Percentiles rank a stretch among this genome's conserved stretches.
Evolutionary conservation across 2,888 invertebrate species (phyloP).

Genomic region (Himalopsyche japonica): DNA sequence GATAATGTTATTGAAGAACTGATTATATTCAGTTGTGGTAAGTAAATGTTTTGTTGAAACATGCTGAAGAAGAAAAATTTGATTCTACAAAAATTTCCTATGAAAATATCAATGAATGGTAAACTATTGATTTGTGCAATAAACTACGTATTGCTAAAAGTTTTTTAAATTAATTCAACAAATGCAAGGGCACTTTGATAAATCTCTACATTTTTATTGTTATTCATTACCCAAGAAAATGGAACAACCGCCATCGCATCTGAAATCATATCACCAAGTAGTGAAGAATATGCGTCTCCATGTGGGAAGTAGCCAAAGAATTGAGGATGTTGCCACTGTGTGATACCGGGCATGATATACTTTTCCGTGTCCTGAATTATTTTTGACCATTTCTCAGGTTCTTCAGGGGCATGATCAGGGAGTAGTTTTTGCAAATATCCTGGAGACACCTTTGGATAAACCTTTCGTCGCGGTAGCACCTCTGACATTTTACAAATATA

Average conservation of each 20-base stretch:
- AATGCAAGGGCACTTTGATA: no score
- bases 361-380: conserved; percentile 78
- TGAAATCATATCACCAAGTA: conserved; percentile 86
- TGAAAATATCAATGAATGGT: no score
- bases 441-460: conserved; percentile 77
- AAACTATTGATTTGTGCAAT: no score
- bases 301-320: conserved; percentile 95
- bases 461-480: conserved; percentile 67
- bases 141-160: no score
- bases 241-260: conserved; percentile 89
- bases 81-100: no score
- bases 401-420: conserved; percentile 70
- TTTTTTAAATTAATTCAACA: no score
- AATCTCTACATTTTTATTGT: no score
- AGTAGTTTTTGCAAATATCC: conserved; percentile 74
- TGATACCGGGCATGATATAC: conserved; percentile 81
- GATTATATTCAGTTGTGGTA: no score
- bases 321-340: conserved; percentile 92
- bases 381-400: conserved; percentile 73
- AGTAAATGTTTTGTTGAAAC: no score
- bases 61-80: no score
- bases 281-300: conserved; percentile 88
- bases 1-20: no score
- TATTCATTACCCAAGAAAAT: conserved; percentile 83
- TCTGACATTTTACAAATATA: conserved; percentile 79